Evolutionary conservation across 2,113 vertebrate species (phyloP).

Genomic region (Dinomys branickii): DNA sequence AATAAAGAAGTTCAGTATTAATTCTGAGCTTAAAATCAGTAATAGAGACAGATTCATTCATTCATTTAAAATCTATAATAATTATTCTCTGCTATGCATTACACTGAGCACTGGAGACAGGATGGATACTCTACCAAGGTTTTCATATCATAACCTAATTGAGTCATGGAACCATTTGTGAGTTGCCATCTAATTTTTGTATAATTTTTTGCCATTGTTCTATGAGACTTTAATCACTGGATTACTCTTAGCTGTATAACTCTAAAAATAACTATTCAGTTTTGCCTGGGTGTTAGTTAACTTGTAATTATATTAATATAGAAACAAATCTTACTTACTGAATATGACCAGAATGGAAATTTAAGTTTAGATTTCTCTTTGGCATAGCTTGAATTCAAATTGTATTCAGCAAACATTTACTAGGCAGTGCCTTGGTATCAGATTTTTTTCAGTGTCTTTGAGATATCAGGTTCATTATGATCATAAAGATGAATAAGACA

Average conservation of each 20-base stretch:
- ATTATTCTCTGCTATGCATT: background rate
- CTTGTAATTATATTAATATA: constrained; percentile 1
- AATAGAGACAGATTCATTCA: background rate
- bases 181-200: background rate
- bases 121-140: background rate
- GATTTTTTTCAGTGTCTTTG: background rate
- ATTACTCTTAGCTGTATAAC: constrained; percentile 5
- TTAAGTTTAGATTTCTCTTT: constrained; percentile 35
- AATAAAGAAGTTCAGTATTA: background rate
- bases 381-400: background rate
- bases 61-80: constrained; percentile 28
- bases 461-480: constrained; percentile 20
- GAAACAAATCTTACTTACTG: constrained; percentile 37
- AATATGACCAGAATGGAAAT: background rate
- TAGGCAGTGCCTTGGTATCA: background rate
- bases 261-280: background rate
- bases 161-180: background rate
- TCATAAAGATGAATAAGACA: background rate
- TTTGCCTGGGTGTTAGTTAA: background rate
- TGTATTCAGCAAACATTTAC: background rate
- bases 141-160: background rate
- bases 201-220: background rate
- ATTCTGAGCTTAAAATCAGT: background rate
- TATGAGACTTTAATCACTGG: background rate
- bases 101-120: background rate